Percentiles rank a stretch among this genome's conserved stretches.
These are phyloP conservation scores for Drosophila anomalata DNA, from an alignment of 2,888 invertebrate species.

Conservation along the genomic window DNA sequence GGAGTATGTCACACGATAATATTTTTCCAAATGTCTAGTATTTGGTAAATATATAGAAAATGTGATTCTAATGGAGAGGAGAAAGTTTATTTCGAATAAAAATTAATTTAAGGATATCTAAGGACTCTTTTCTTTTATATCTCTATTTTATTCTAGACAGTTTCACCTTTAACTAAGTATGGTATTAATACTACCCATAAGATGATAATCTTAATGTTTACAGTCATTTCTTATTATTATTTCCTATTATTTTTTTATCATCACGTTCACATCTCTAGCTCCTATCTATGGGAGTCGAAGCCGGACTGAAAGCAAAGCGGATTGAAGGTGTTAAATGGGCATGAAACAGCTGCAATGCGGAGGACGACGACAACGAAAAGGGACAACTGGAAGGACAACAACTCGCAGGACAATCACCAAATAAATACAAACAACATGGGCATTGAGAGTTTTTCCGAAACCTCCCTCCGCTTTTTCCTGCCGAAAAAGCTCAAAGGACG, in stretches of 20 bases:
- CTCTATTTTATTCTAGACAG: not conserved
- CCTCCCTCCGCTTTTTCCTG: slow-evolving; percentile 10
- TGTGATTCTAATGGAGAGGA: slow-evolving; percentile 7
- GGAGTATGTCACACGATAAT: slow-evolving; percentile 61
- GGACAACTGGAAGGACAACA: slow-evolving; percentile 41
- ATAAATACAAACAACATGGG: slow-evolving; percentile 61
- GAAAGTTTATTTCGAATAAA: not conserved
- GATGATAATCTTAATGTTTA: not conserved
- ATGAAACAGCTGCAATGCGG: slow-evolving; percentile 79
- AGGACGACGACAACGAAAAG: slow-evolving; percentile 49
- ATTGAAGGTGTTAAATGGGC: slow-evolving; percentile 80
- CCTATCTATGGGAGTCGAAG: slow-evolving; percentile 19
- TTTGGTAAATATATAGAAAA: slow-evolving; percentile 34
- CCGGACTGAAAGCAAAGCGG: slow-evolving; percentile 49
- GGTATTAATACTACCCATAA: not conserved
- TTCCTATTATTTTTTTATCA: not conserved
- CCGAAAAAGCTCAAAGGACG: slow-evolving; percentile 74
- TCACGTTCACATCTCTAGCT: slow-evolving; percentile 33
- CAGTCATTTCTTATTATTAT: not conserved
- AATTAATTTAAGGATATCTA: not conserved
- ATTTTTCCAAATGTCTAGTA: slow-evolving; percentile 55
- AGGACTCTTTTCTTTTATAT: not conserved
- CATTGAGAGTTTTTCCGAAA: slow-evolving; percentile 16
- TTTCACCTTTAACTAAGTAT: not conserved
- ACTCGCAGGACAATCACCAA: slow-evolving; percentile 66